Evolutionary conservation across 2,113 vertebrate genomes (phyloP), one percentile per base, ranked within the genome.

Genomic region (Carettochelys insculpta): DNA sequence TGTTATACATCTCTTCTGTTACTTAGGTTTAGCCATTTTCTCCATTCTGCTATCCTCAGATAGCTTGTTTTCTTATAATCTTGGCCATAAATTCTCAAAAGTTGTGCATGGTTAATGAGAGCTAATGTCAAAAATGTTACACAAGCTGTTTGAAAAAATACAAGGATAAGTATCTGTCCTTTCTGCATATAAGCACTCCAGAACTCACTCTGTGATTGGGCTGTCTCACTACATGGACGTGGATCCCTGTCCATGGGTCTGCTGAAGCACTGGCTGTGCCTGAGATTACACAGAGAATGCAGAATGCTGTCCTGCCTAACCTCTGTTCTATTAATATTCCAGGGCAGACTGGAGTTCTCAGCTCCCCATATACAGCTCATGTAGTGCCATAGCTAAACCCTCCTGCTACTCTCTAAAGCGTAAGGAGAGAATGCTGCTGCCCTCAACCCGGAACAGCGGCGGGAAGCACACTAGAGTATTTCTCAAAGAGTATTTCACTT

Each of bases 221-320:
- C 9, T 38, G n/a, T 68, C 61, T 47, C 34, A 78, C 53, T 6
- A 20, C 13, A 48, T 1, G 43, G 3, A 17, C 79, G 34, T 43
- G n/a, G 13, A 11, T 83, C 80, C 75, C n/a, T 61, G 11, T 13
- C 81, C 14, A 5, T 3, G n/a, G 13, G 4, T 80, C 58, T 91
- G 80, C 56, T 86, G 92, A 88, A 8, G 22, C 34, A 27, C 41
- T 75, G 24, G 41, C 61, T 85, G 86, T 31, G 1, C 50, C 31
- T 81, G 29, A 51, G 4, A 6, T 24, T 43, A 51, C 0, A 0
- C 14, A 24, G 83, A 89, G 58, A 16, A 8, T 0, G 0, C 13
- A 38, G n/a, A 54, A 38, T 54, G 51, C 52, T 80, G 29, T 38
- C 41, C n/a, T 16, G 43, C 53, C 51, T 75, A n/a, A n/a, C 20